Conservation (phyloP, 2,113 vertebrate genomes). For the Pseudopodoces humilis region DNA sequence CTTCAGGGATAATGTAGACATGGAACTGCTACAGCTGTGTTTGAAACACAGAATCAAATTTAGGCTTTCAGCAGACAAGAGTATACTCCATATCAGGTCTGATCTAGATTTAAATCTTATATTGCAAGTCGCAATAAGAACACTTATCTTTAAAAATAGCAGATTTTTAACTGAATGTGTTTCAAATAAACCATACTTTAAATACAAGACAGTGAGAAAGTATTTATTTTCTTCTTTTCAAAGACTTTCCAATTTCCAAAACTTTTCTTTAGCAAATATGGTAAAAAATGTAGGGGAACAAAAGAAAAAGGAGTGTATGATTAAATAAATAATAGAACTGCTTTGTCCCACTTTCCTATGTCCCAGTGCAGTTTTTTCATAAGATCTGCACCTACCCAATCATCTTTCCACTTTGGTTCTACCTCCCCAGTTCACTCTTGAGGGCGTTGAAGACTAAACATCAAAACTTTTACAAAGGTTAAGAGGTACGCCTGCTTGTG, state of each 20-base stretch:
- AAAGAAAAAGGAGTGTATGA: not conserved
- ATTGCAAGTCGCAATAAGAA: not conserved
- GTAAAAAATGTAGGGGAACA: accelerated
- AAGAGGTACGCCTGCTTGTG: not conserved
- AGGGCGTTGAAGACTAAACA: accelerated
- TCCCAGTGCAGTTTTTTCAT: not conserved
- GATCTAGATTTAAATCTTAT: not conserved
- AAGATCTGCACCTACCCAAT: not conserved
- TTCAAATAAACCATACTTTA: not conserved
- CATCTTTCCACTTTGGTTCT: not conserved
- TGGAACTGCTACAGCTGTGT: not conserved
- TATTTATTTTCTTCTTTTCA: not conserved
- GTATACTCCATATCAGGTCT: not conserved
- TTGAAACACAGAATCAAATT: not conserved
- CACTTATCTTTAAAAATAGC: not conserved
- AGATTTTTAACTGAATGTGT: not conserved
- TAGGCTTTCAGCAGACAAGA: not conserved
- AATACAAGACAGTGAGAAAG: not conserved
- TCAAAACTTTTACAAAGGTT: not conserved
- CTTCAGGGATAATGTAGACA: not conserved
- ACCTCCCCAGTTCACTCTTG: not conserved
- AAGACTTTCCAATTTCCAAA: not conserved
- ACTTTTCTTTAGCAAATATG: not conserved
- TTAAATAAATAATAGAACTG: not conserved
- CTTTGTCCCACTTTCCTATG: not conserved